These are phyloP conservation scores for Poecilus cupreus DNA, from an alignment of 2,888 invertebrate species.

Conservation along the genomic window DNA sequence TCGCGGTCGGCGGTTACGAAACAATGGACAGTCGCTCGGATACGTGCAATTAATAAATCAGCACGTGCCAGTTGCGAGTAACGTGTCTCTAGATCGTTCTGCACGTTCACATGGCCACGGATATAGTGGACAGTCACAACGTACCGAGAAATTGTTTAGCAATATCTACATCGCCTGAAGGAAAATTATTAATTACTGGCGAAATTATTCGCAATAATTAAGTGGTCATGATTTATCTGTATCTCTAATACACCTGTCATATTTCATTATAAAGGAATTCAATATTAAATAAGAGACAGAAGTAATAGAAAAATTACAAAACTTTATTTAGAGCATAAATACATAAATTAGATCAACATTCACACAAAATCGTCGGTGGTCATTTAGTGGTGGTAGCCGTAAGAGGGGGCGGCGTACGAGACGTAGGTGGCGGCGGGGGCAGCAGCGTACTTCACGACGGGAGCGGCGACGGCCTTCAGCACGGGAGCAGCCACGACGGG, in stretches of 20 bases:
- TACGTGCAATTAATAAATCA: constrained; percentile 1
- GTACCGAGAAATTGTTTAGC: not conserved
- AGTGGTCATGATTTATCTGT: not conserved
- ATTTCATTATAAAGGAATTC: not conserved
- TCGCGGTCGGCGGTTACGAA: not conserved
- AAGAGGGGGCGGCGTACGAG: constrained; percentile 5
- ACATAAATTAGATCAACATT: constrained; percentile 9
- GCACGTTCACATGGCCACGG: too few relatives aligned
- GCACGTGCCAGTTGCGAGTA: not conserved
- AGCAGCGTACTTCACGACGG: constrained; percentile 57
- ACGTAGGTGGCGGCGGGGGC: constrained; percentile 35
- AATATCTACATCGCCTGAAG: not conserved
- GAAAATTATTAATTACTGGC: not conserved
- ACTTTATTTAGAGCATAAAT: not conserved
- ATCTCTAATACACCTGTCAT: not conserved
- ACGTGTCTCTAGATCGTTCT: too few relatives aligned
- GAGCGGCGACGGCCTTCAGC: constrained; percentile 57
- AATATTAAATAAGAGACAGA: not conserved
- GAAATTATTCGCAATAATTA: not conserved
- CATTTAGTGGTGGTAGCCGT: constrained; percentile 25
- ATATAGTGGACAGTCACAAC: not conserved
- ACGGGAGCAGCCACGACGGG: constrained; percentile 60
- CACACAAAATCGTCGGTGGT: not conserved
- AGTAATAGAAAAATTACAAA: not conserved
- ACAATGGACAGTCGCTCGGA: not conserved